A percentile compares a stretch with the other conserved stretches of the same genome.
These are phyloP conservation scores for Planiliza haematocheilus DNA, from an alignment of 2,113 vertebrate genomes.

Conservation along the genomic window DNA sequence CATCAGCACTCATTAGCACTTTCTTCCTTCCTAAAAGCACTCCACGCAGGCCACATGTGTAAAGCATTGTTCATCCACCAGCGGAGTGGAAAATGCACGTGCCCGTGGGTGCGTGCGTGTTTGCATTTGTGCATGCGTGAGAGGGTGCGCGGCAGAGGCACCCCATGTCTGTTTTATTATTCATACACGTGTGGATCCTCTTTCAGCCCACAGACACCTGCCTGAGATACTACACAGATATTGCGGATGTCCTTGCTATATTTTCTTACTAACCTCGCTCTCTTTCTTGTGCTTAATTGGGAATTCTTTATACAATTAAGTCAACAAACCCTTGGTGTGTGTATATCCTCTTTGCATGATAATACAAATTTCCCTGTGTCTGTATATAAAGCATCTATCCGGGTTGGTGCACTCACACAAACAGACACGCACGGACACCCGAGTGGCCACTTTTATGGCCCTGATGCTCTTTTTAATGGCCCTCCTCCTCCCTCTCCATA, in stretches of 20 bases:
- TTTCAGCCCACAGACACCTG: slow-evolving; percentile 76
- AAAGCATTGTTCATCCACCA: slow-evolving; percentile 57
- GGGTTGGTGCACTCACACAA: slow-evolving; percentile 1
- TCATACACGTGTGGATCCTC: slow-evolving; percentile 77
- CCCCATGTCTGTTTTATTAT: slow-evolving; percentile 73
- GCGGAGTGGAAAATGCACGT: slow-evolving; percentile 36
- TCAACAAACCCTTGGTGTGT: background rate
- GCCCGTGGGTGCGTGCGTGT: background rate
- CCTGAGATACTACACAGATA: slow-evolving; percentile 45
- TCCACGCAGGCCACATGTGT: slow-evolving; percentile 38
- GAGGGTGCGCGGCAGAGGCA: slow-evolving; percentile 40
- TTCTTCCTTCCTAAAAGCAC: slow-evolving; percentile 17
- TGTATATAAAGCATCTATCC: slow-evolving; percentile 21
- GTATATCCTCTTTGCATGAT: slow-evolving; percentile 14
- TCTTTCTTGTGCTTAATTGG: slow-evolving; percentile 12
- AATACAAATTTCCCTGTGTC: background rate
- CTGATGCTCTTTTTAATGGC: slow-evolving; percentile 71
- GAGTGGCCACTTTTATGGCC: slow-evolving; percentile 59
- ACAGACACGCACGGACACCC: slow-evolving; percentile 23
- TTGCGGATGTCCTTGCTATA: slow-evolving; percentile 39
- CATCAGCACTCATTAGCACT: slow-evolving; percentile 60
- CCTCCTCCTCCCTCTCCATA: slow-evolving; percentile 55
- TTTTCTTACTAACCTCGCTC: slow-evolving; percentile 17
- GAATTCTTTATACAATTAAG: slow-evolving; percentile 22
- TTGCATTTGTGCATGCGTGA: slow-evolving; percentile 24